These are phyloP conservation scores for Brachypalpus laphriformis DNA, from an alignment of 2,888 invertebrate species.

Conservation along the genomic window DNA sequence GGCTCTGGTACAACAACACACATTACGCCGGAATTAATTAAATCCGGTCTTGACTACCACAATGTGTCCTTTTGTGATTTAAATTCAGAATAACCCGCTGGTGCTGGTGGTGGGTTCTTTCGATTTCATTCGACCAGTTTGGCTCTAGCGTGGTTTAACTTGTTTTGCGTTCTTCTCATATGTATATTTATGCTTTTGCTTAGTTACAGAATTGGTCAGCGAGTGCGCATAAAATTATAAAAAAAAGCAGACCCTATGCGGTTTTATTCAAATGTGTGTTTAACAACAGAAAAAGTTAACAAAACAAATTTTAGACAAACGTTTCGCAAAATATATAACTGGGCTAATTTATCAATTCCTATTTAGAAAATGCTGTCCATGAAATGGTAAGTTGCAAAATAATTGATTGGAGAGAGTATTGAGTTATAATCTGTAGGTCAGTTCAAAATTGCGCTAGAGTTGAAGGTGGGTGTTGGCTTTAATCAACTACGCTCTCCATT, in stretches of 20 bases:
- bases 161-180: neutral
- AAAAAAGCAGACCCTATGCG: neutral
- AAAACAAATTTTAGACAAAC: too few species aligned
- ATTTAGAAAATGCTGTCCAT: too few species aligned
- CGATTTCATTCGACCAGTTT: conserved; percentile 26
- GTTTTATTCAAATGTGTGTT: neutral
- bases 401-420: too few species aligned
- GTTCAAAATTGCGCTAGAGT: too few species aligned
- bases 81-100: conserved; percentile 1
- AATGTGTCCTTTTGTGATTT: conserved; percentile 35
- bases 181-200: neutral
- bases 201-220: neutral
- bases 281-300: too few species aligned
- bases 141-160: neutral
- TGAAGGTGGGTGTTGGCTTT: too few species aligned
- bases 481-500: too few species aligned
- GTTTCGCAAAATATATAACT: too few species aligned
- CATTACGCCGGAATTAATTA: conserved; percentile 60
- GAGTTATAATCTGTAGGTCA: too few species aligned
- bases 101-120: conserved; percentile 14
- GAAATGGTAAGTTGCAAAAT: too few species aligned
- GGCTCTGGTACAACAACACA: conserved; percentile 25
- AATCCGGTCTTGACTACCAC: conserved; percentile 44
- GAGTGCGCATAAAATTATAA: neutral
- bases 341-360: too few species aligned